These are phyloP conservation scores for Tenrec ecaudatus DNA, from an alignment of 2,113 vertebrate species.

Conservation along the genomic window DNA sequence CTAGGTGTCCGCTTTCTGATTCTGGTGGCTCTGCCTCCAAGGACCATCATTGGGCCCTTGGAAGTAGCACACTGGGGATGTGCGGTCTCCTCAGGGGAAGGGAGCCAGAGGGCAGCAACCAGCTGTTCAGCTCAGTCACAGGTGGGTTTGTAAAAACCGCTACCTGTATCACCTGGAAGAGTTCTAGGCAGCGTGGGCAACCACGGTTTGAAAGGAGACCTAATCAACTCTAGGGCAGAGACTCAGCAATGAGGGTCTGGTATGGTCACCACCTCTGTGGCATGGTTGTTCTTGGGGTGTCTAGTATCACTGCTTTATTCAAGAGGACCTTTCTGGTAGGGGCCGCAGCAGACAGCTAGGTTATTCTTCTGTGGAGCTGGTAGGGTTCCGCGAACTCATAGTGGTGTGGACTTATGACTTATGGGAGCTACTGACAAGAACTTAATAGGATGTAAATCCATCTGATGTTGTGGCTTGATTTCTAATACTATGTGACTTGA, in stretches of 20 bases:
- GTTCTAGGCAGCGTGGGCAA: neutral
- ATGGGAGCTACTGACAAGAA: slow-evolving; percentile 12
- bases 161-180: neutral
- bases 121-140: slow-evolving; percentile 36
- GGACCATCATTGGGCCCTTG: neutral
- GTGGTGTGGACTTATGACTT: neutral
- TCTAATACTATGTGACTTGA: slow-evolving; percentile 29
- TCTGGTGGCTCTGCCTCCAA: neutral
- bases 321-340: slow-evolving; percentile 19
- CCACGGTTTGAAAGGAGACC: slow-evolving; percentile 43
- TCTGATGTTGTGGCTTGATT: neutral
- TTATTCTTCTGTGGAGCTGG: neutral
- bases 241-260: neutral
- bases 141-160: slow-evolving; percentile 1
- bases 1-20: slow-evolving; percentile 1
- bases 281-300: slow-evolving; percentile 5
- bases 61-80: neutral
- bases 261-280: neutral
- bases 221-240: slow-evolving; percentile 5
- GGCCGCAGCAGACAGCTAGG: neutral
- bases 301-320: slow-evolving; percentile 8
- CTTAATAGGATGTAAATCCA: slow-evolving; percentile 39
- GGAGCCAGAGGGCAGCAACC: slow-evolving; percentile 25
- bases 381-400: slow-evolving; percentile 1
- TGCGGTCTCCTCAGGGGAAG: slow-evolving; percentile 38